These are phyloP conservation scores for Vanessa atalanta DNA, from an alignment of 1,140 invertebrate genomes.

Conservation along the genomic window DNA sequence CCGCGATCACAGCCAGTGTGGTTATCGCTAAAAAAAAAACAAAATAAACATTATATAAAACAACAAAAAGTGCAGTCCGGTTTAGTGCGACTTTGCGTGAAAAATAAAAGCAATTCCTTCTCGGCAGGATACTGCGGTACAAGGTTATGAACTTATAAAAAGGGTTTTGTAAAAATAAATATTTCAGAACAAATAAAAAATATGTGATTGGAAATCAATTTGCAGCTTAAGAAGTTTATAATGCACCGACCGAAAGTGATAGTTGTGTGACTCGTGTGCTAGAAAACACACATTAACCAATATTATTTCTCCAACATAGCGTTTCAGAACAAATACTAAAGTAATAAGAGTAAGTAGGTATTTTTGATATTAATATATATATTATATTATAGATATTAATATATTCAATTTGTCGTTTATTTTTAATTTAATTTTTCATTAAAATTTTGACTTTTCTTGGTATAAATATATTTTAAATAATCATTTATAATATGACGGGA, in stretches of 20 bases:
- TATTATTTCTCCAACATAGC: neutral
- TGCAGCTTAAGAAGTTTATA: slow-evolving; percentile 21
- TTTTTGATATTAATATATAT: neutral
- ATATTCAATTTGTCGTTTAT: too few species aligned
- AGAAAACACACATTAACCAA: slow-evolving; percentile 34
- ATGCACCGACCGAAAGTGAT: slow-evolving; percentile 44
- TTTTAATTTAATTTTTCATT: too few species aligned
- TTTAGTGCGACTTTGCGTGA: slow-evolving; percentile 50
- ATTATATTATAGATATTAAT: too few species aligned
- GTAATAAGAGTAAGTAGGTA: slow-evolving; percentile 5
- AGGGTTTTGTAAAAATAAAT: slow-evolving; percentile 18
- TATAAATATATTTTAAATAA: too few species aligned
- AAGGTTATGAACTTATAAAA: slow-evolving; percentile 25
- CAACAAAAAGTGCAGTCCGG: slow-evolving; percentile 55
- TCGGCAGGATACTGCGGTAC: slow-evolving; percentile 33
- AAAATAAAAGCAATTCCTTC: slow-evolving; percentile 52
- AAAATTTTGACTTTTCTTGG: too few species aligned
- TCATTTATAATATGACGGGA: too few species aligned
- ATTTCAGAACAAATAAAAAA: neutral
- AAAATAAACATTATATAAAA: slow-evolving; percentile 54
- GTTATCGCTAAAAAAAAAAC: slow-evolving; percentile 51
- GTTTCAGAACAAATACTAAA: neutral
- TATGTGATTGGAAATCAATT: slow-evolving; percentile 11
- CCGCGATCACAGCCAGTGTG: slow-evolving; percentile 47
- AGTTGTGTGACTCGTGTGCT: slow-evolving; percentile 45